phyloP scores from a whole-genome alignment of 2,797 vertebrate genomes.

The Caiman crocodilus region DNA sequence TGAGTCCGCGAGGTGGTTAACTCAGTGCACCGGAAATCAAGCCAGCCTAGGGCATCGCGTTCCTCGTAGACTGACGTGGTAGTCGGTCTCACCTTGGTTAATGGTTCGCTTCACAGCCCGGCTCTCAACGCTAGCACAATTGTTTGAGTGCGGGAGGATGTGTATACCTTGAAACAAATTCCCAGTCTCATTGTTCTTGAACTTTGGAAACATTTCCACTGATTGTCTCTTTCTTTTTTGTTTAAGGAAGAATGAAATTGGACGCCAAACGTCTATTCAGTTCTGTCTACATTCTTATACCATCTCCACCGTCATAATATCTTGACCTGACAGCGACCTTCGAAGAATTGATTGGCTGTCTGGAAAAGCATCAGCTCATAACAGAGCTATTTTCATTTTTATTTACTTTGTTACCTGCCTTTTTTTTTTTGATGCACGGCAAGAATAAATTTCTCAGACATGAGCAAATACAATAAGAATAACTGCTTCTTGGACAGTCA shows the following conservation, averaged over 20 bases:
- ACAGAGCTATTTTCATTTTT: not conserved
- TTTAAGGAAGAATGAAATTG: not conserved
- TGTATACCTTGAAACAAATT: not conserved
- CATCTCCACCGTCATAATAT: fast-evolving
- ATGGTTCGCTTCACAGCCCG: not conserved
- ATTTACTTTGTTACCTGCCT: not conserved
- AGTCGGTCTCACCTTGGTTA: not conserved
- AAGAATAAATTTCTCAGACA: fast-evolving
- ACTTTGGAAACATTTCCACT: not conserved
- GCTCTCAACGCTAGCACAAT: no score
- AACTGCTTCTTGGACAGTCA: not conserved
- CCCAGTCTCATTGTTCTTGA: not conserved
- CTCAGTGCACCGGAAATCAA: no score
- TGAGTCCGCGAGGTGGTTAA: no score
- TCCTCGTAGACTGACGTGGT: not conserved
- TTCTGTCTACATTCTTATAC: not conserved
- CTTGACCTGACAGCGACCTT: not conserved
- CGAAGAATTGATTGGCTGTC: not conserved
- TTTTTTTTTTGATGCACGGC: not conserved
- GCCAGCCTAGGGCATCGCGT: not conserved
- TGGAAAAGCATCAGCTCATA: fast-evolving
- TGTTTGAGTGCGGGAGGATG: no score
- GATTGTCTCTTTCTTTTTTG: not conserved
- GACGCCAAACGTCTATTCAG: fast-evolving
- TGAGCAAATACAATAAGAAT: fast-evolving